Base-by-base conservation (phyloP, 2,113 vertebrate genomes). In the Zapornia atra region DNA sequence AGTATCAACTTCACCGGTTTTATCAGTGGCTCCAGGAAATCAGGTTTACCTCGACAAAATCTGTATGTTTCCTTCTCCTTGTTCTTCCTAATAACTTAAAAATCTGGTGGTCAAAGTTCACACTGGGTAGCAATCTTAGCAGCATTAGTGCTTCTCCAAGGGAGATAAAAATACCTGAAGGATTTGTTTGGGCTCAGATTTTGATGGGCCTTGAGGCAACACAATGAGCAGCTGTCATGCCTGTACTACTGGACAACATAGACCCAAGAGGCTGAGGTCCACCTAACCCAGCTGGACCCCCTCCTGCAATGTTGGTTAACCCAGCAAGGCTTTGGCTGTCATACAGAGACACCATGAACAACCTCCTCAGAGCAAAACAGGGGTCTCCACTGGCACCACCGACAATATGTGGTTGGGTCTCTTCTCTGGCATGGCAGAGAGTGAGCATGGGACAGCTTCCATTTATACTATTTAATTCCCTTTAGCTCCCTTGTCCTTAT, bases 361-460 rank as follows among this genome's bases (percentile, higher is more conserved):
- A 46, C 57, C 8, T 80, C n/a, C n/a, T 15, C 24, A 69, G 36
- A 48, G 40, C 57, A 73, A 34, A 44, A 51, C 1, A 42, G 46
- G 53, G 78, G 33, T 26, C 29, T 78, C 50, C 44, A 56, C 10
- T n/a, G 29, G 50, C 36, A 70, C 26, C 19, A 12, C 2, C 6
- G 4, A 16, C 34, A 57, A 60, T 38, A 64, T 2, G 0, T 12
- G 17, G 15, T 20, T 38, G 36, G 9, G 12, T 42, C 42, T 82
- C 31, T 24, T 19, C 46, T 53, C 56, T 2, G 4, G 12, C 17
- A 25, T 1, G 0, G 5, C 1, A 2, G n/a, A 15, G 26, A 44
- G 20, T 2, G 2, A 29, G 26, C 31, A 56, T 2, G 4, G 48
- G 10, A 71, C 28, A 73, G 25, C 21, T 28, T 72, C 21, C 12